phyloP scores from a whole-genome alignment of 2,113 vertebrate species.

The Ia io region DNA sequence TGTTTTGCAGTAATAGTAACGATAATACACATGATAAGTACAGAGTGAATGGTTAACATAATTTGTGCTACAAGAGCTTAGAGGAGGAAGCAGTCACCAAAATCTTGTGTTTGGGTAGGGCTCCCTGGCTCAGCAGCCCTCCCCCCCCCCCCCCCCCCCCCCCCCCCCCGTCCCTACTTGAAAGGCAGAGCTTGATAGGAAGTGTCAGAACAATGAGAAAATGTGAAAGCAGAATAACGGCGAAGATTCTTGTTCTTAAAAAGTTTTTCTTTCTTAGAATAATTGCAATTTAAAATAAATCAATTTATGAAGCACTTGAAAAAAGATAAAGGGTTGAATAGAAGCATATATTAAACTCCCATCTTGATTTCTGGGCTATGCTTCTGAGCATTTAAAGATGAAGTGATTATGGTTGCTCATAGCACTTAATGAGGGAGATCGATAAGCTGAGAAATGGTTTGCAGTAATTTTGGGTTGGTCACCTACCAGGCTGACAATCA shows the following conservation, averaged over 20 bases:
- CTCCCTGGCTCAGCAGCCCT: accelerated
- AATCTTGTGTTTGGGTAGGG: neutral
- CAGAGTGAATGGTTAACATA: neutral
- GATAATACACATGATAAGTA: neutral
- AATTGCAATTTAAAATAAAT: slow-evolving; percentile 48
- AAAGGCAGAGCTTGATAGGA: neutral
- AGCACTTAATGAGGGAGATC: neutral
- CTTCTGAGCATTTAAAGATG: slow-evolving; percentile 23
- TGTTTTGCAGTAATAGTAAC: neutral
- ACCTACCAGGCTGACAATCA: slow-evolving; percentile 12
- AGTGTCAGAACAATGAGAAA: neutral
- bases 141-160: accelerated
- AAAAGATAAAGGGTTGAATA: slow-evolving; percentile 29
- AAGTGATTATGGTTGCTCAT: neutral
- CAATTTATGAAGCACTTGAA: slow-evolving; percentile 8
- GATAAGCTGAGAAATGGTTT: slow-evolving; percentile 33
- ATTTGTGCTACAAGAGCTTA: neutral
- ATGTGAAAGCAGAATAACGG: neutral
- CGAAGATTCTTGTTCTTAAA: neutral
- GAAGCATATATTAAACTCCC: slow-evolving; percentile 37
- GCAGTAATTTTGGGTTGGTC: slow-evolving; percentile 33
- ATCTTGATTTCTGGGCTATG: slow-evolving; percentile 35
- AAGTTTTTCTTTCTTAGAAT: slow-evolving; percentile 27
- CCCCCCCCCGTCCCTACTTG: neutral
- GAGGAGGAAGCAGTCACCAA: neutral